These are phyloP conservation scores for Argyresthia goedartella DNA, from an alignment of 2,888 invertebrate genomes.

Conservation along the genomic window DNA sequence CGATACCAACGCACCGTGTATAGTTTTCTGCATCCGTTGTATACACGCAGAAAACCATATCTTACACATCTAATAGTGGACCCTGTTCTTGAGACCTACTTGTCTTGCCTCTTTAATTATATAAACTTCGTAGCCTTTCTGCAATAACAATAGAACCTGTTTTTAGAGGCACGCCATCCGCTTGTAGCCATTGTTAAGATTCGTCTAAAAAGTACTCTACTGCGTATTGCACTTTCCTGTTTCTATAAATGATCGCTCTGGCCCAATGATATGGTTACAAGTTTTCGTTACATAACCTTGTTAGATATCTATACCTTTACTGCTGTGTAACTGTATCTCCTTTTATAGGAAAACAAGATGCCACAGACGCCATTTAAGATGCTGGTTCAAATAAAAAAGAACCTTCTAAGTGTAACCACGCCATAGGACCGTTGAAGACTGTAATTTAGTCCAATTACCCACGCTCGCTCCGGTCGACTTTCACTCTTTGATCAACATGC, in stretches of 20 bases:
- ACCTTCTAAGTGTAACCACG: constrained; percentile 25
- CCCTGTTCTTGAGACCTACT: neutral
- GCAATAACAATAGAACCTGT: neutral
- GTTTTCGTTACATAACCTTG: too few relatives aligned
- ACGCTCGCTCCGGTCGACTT: constrained; percentile 23
- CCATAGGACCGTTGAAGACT: constrained; percentile 21
- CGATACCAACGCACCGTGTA: constrained; percentile 6
- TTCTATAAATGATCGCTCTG: too few relatives aligned
- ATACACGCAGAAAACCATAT: neutral
- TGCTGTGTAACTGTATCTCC: too few relatives aligned
- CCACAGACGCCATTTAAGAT: too few relatives aligned
- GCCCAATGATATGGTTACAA: too few relatives aligned
- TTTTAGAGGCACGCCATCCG: neutral
- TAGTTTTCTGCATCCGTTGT: constrained; percentile 2
- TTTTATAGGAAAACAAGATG: too few relatives aligned
- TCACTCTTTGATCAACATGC: constrained; percentile 17
- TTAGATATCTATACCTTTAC: too few relatives aligned
- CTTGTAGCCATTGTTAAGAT: neutral
- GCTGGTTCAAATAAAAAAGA: too few relatives aligned
- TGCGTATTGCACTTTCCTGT: too few relatives aligned
- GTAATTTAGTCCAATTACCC: constrained; percentile 35
- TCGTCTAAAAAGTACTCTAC: neutral
- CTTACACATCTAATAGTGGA: neutral
- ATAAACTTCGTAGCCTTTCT: constrained; percentile 1
- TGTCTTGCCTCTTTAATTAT: constrained; percentile 1